These are phyloP conservation scores for Spodoptera frugiperda DNA, from an alignment of 1,140 invertebrate species.

Conservation along the genomic window DNA sequence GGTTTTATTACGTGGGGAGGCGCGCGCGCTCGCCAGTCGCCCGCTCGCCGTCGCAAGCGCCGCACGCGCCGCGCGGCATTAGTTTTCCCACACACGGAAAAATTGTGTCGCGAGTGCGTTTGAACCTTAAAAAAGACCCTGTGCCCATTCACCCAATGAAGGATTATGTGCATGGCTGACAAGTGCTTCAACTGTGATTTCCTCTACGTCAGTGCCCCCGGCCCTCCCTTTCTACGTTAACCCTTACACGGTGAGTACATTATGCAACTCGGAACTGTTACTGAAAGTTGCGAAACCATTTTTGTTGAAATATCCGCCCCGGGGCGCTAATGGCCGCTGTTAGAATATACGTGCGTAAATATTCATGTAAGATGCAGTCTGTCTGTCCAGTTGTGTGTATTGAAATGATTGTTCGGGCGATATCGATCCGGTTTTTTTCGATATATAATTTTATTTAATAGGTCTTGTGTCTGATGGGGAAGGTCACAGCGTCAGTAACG, in stretches of 20 bases:
- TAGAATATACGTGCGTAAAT: conserved; percentile 42
- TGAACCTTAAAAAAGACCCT: conserved; percentile 51
- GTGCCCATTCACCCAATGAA: conserved; percentile 61
- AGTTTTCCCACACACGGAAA: conserved; percentile 78
- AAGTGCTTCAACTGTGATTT: conserved; percentile 74
- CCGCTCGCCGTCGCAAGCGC: conserved; percentile 69
- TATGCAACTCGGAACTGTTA: conserved; percentile 67
- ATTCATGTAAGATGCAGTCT: conserved; percentile 17
- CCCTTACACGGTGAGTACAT: conserved; percentile 66
- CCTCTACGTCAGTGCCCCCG: conserved; percentile 72
- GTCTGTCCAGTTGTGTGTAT: neutral
- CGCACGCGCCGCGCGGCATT: conserved; percentile 75
- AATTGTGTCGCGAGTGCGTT: conserved; percentile 79
- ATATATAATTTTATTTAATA: conserved; percentile 38
- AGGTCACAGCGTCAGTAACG: conserved; percentile 48
- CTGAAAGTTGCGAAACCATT: conserved; percentile 80
- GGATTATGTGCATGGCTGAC: conserved; percentile 82
- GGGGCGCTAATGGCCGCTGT: conserved; percentile 63
- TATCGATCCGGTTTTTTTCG: conserved; percentile 49
- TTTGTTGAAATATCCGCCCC: conserved; percentile 57
- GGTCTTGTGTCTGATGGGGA: conserved; percentile 32
- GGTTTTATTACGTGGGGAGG: conserved; percentile 75
- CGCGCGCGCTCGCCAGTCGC: conserved; percentile 68
- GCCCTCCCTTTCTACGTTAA: conserved; percentile 66
- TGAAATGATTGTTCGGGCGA: conserved; percentile 4